phyloP scores from a whole-genome alignment of 1,140 invertebrate species.

The Sycobia sp. region DNA sequence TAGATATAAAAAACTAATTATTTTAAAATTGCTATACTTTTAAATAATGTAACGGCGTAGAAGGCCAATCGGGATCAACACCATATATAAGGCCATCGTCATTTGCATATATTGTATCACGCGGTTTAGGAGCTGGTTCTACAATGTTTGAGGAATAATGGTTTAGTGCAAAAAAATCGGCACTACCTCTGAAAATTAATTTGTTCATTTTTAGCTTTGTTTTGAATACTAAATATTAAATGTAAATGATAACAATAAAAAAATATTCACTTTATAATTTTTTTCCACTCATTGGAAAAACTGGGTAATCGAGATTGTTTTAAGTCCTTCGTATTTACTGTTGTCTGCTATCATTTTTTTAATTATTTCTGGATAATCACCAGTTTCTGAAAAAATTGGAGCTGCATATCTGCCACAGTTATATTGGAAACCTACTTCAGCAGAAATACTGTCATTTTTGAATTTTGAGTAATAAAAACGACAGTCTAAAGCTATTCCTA shows the following conservation, averaged over 20 bases:
- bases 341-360: slow-evolving; percentile 60
- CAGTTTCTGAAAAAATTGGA: slow-evolving; percentile 65
- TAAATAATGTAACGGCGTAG: no score
- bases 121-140: slow-evolving; percentile 34
- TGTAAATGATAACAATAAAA: no score
- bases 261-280: slow-evolving; percentile 45
- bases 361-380: slow-evolving; percentile 68
- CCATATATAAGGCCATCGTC: slow-evolving; percentile 32
- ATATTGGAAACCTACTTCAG: slow-evolving; percentile 48
- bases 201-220: no score
- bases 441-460: slow-evolving; percentile 34
- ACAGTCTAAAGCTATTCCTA: slow-evolving; percentile 37
- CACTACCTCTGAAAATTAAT: slow-evolving; percentile 57
- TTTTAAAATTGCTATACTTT: background rate
- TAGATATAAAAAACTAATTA: background rate
- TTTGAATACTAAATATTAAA: no score
- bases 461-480: slow-evolving; percentile 31
- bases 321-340: slow-evolving; percentile 62
- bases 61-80: background rate
- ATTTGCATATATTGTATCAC: slow-evolving; percentile 47
- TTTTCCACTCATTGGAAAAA: slow-evolving; percentile 59
- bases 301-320: slow-evolving; percentile 60
- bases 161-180: slow-evolving; percentile 66
- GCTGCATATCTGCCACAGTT: slow-evolving; percentile 68
- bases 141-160: slow-evolving; percentile 62